A percentile compares a stretch with the other conserved stretches of the same genome.
These are phyloP conservation scores for Macrocentrus cingulum DNA, from an alignment of 1,140 invertebrate genomes.

Conservation along the genomic window DNA sequence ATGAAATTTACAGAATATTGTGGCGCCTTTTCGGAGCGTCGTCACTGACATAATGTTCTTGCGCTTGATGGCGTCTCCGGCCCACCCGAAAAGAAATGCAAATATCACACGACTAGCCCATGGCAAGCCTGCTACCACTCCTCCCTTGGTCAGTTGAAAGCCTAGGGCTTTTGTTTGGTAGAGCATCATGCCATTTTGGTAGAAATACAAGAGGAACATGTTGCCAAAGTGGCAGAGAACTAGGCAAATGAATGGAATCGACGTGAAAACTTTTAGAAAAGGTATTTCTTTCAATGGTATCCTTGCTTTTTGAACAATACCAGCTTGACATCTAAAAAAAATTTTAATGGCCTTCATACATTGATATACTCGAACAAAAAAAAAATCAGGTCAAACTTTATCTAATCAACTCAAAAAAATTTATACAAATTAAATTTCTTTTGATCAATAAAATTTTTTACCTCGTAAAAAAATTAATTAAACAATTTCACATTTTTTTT, in stretches of 20 bases:
- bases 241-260: slow-evolving; percentile 69
- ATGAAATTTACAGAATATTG: slow-evolving; percentile 55
- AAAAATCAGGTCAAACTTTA: no score
- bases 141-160: slow-evolving; percentile 74
- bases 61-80: slow-evolving; percentile 64
- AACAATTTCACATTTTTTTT: no score
- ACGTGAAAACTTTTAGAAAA: slow-evolving; percentile 59
- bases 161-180: slow-evolving; percentile 65
- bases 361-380: no score
- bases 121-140: slow-evolving; percentile 65
- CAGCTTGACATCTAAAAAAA: slow-evolving; percentile 37
- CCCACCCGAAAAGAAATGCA: slow-evolving; percentile 67
- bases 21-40: slow-evolving; percentile 68
- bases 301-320: slow-evolving; percentile 31
- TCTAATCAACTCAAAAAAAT: neutral
- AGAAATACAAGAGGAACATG: slow-evolving; percentile 73
- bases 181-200: slow-evolving; percentile 83
- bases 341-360: neutral
- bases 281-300: slow-evolving; percentile 37
- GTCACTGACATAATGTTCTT: slow-evolving; percentile 62
- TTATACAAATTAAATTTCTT: neutral
- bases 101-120: slow-evolving; percentile 67
- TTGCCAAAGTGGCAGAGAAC: slow-evolving; percentile 70
- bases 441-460: neutral
- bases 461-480: no score